Percentiles rank a stretch among this genome's conserved stretches.
These are phyloP conservation scores for Diplodus puntazzo DNA, from an alignment of 2,797 vertebrate species.

Conservation along the genomic window DNA sequence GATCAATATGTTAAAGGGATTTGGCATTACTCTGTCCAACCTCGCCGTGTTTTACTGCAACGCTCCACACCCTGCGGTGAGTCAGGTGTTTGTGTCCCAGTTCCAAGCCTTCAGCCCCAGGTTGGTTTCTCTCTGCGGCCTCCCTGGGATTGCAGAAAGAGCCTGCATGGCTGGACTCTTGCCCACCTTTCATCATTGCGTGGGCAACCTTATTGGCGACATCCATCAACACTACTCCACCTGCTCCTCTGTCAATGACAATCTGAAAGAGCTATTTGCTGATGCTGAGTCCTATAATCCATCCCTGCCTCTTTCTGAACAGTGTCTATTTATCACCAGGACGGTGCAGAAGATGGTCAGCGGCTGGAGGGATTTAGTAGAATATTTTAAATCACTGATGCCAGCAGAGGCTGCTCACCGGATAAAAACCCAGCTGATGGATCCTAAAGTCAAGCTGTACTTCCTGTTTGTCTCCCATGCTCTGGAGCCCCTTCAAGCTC, in stretches of 20 bases:
- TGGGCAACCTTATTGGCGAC: constrained; percentile 69
- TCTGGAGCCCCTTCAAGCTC: constrained; percentile 73
- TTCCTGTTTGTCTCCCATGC: constrained; percentile 78
- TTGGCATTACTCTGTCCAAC: constrained; percentile 67
- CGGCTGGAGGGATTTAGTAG: constrained; percentile 71
- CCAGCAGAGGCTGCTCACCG: rapidly evolving
- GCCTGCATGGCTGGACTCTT: constrained; percentile 70
- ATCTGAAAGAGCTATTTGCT: constrained; percentile 67
- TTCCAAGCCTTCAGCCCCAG: constrained; percentile 60
- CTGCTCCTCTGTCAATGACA: background rate
- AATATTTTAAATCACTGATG: constrained; percentile 65
- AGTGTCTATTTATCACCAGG: constrained; percentile 55
- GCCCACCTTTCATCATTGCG: background rate
- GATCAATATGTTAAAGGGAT: constrained; percentile 51
- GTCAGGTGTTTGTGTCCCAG: constrained; percentile 32
- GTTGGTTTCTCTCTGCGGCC: constrained; percentile 71
- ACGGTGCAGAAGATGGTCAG: constrained; percentile 65
- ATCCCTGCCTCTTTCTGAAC: constrained; percentile 4
- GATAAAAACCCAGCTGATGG: constrained; percentile 61
- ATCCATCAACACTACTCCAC: constrained; percentile 67
- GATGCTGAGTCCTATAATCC: background rate
- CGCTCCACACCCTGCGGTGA: constrained; percentile 29
- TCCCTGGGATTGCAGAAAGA: constrained; percentile 61
- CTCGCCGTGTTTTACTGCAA: constrained; percentile 75
- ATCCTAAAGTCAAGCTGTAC: constrained; percentile 57